Evolutionary conservation across 1,140 invertebrate species (phyloP).

Genomic region (Ephestia elutella): DNA sequence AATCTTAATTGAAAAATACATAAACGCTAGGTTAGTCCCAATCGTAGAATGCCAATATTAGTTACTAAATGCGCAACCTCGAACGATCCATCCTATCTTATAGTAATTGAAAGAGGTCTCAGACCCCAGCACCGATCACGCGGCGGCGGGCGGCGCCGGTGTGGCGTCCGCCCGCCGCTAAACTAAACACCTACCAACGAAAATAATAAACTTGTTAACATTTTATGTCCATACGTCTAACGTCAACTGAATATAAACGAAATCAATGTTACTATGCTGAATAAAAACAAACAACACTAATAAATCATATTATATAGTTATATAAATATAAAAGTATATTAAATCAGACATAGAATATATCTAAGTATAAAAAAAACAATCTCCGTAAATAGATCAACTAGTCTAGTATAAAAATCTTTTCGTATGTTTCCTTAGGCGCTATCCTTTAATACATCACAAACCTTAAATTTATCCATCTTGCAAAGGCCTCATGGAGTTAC

Average conservation of each 20-base stretch:
- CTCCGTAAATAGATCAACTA: conserved; percentile 76
- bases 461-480: conserved; percentile 74
- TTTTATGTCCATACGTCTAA: conserved; percentile 42
- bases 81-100: conserved; percentile 59
- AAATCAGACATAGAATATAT: conserved; percentile 76
- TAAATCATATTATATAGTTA: conserved; percentile 69
- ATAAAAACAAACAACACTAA: conserved; percentile 76
- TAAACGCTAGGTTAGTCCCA: conserved; percentile 76
- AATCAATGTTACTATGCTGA: conserved; percentile 67
- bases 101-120: conserved; percentile 66
- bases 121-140: conserved; percentile 61
- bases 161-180: conserved; percentile 30
- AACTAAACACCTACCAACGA: conserved; percentile 68
- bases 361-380: conserved; percentile 76
- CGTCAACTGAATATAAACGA: conserved; percentile 55
- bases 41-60: conserved; percentile 76
- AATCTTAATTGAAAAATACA: conserved; percentile 72
- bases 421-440: conserved; percentile 75
- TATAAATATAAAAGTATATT: conserved; percentile 74
- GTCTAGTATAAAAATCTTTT: conserved; percentile 76
- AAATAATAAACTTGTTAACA: conserved; percentile 68
- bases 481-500: conserved; percentile 75
- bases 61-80: conserved; percentile 72
- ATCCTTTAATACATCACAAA: conserved; percentile 76
- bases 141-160: conserved; percentile 18